Conservation (phyloP, 2,797 vertebrate species). For the Propithecus perrieri region DNA sequence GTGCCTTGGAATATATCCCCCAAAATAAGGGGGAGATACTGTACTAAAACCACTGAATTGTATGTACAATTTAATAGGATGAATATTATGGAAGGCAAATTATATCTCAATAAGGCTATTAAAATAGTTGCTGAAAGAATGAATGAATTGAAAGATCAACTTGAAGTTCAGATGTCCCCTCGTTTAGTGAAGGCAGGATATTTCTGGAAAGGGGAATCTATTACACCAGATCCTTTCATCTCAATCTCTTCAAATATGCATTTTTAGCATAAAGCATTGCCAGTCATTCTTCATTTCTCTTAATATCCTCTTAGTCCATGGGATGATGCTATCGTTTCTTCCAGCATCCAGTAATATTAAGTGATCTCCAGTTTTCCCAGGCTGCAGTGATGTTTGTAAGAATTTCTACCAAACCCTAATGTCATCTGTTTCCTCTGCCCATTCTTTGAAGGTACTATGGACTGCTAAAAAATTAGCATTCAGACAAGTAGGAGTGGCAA, state of each 20-base stretch:
- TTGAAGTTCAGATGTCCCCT: not conserved
- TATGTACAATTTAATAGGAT: not conserved
- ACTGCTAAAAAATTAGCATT: slow-evolving; percentile 14
- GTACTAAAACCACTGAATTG: not conserved
- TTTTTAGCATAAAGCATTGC: not conserved
- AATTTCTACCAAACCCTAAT: not conserved
- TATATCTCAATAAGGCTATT: not conserved
- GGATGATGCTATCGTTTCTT: not conserved
- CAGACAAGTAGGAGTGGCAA: not conserved
- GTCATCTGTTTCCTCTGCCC: not conserved
- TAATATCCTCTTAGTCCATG: not conserved
- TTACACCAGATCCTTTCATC: not conserved
- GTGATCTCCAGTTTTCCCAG: not conserved
- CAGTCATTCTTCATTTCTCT: not conserved
- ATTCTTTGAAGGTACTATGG: not conserved
- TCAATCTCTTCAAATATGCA: not conserved
- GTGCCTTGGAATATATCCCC: not conserved
- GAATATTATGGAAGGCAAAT: not conserved
- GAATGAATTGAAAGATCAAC: not conserved
- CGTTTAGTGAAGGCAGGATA: not conserved
- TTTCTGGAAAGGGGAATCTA: not conserved
- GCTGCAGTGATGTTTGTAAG: not conserved
- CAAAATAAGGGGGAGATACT: not conserved
- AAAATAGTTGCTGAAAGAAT: not conserved
- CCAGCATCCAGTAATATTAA: not conserved